A percentile compares a stretch with the other conserved stretches of the same genome.
Evolutionary conservation across 2,888 invertebrate species (phyloP).

Genomic region (Parochlus steinenii): DNA sequence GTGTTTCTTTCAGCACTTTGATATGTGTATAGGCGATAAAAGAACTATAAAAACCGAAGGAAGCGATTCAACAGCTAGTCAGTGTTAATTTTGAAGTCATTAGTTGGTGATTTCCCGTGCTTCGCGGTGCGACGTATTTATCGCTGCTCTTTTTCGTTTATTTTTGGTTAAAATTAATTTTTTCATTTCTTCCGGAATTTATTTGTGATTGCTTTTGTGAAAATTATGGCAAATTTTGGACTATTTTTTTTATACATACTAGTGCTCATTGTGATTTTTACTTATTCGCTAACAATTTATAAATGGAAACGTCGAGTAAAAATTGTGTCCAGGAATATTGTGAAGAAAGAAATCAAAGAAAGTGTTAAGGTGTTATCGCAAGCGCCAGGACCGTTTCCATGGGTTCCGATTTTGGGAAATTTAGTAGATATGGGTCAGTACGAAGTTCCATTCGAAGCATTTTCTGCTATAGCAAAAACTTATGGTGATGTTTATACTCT

Average conservation of each 20-base stretch:
- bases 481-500: constrained; percentile 60
- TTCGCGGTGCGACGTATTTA: neutral
- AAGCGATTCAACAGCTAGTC: no score
- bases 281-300: constrained; percentile 5
- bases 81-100: neutral
- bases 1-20: no score
- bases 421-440: constrained; percentile 46
- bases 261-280: constrained; percentile 1
- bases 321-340: no score
- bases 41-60: no score
- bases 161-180: neutral
- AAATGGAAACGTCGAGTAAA: constrained; percentile 8
- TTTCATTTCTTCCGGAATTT: no score
- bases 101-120: constrained; percentile 1
- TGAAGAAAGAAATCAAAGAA: no score
- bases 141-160: neutral
- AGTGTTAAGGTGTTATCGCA: constrained; percentile 15
- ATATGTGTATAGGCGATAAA: no score
- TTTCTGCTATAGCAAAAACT: constrained; percentile 45
- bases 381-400: constrained; percentile 48
- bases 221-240: constrained; percentile 4
- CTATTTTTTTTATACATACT: constrained; percentile 5
- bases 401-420: constrained; percentile 51
- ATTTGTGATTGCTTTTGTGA: no score
- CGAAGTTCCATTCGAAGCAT: constrained; percentile 53